Conservation (phyloP, 2,888 invertebrate genomes). For the Limnephilus auricula region DNA sequence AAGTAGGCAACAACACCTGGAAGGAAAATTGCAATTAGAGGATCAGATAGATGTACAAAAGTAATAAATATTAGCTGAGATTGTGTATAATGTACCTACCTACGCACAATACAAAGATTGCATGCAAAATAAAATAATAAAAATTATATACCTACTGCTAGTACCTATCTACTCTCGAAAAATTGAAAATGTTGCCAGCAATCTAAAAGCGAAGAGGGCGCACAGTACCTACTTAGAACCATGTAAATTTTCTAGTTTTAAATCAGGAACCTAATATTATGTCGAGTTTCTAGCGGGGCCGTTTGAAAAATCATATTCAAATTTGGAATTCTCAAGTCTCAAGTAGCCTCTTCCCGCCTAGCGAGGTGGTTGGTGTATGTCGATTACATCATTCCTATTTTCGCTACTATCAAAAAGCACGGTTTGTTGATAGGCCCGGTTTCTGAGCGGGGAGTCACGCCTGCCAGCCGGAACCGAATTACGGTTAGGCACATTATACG, state of each 20-base stretch:
- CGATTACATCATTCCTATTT: not conserved
- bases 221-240: not conserved
- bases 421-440: not conserved
- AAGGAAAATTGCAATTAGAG: not conserved
- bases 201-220: not conserved
- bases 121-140: not conserved
- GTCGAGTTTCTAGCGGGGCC: not conserved
- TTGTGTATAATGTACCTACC: not conserved
- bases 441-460: not conserved
- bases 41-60: not conserved
- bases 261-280: not conserved
- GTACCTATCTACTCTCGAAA: not conserved
- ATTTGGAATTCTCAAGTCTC: not conserved
- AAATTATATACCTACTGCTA: not conserved
- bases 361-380: not conserved
- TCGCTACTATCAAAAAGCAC: not conserved
- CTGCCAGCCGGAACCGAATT: not conserved
- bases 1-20: not conserved
- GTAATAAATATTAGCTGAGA: not conserved
- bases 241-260: not conserved
- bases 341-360: conserved; percentile 2
- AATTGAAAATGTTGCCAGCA: not conserved
- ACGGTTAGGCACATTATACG: not conserved
- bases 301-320: not conserved
- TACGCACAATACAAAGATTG: not conserved